These are phyloP conservation scores for Oscheius sp. DNA, from an alignment of 2,888 invertebrate genomes.

Conservation along the genomic window DNA sequence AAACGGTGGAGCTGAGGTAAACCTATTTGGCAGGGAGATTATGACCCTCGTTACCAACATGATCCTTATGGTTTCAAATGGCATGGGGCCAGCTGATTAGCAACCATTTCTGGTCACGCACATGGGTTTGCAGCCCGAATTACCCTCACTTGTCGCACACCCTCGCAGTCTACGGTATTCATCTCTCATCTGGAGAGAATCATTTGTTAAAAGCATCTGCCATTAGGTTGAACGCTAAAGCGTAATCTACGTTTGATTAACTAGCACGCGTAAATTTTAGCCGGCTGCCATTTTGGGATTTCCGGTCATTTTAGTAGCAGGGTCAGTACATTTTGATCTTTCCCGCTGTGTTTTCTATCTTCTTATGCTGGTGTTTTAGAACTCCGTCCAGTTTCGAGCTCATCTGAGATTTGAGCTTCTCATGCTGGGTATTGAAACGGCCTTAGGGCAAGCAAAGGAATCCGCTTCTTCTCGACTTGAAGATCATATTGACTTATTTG, in stretches of 20 bases:
- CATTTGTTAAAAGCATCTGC: slow-evolving; percentile 33
- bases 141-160: slow-evolving; percentile 19
- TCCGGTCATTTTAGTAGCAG: slow-evolving; percentile 18
- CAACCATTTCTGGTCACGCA: slow-evolving; percentile 16
- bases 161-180: slow-evolving; percentile 24
- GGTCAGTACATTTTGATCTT: background rate
- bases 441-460: slow-evolving; percentile 40
- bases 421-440: slow-evolving; percentile 95
- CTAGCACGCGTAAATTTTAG: slow-evolving; percentile 27
- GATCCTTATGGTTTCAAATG: slow-evolving; percentile 10
- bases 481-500: slow-evolving; percentile 94
- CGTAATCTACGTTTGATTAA: slow-evolving; percentile 36
- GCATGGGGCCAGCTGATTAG: slow-evolving; percentile 12
- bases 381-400: slow-evolving; percentile 88
- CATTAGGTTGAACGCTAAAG: slow-evolving; percentile 22
- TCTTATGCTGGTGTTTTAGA: slow-evolving; percentile 70
- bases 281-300: slow-evolving; percentile 12
- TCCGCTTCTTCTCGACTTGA: slow-evolving; percentile 64
- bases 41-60: slow-evolving; percentile 8
- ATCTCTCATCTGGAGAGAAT: slow-evolving; percentile 6
- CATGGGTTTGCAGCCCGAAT: slow-evolving; percentile 17
- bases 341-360: background rate
- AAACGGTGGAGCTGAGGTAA: slow-evolving; percentile 94
- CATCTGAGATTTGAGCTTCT: slow-evolving; percentile 94
- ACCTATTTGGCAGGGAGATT: slow-evolving; percentile 19